These are phyloP conservation scores for Sparus aurata DNA, from an alignment of 2,797 vertebrate species.

Conservation along the genomic window DNA sequence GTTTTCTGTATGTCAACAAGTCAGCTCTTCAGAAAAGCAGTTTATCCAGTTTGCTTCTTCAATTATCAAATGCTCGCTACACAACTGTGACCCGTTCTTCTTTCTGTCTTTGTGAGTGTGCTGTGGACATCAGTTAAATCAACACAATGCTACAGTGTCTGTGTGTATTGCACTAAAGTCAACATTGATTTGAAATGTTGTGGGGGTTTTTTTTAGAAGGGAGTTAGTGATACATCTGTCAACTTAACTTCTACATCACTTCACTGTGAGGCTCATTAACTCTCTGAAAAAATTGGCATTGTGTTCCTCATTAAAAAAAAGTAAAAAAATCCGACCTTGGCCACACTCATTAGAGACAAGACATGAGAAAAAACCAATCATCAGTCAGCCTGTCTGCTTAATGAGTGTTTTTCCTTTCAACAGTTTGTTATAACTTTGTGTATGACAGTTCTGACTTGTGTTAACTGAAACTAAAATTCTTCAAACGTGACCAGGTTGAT, in stretches of 20 bases:
- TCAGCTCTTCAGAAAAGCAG: neutral
- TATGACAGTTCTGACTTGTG: neutral
- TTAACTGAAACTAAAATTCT: neutral
- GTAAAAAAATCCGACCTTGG: too few species aligned
- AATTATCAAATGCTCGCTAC: neutral
- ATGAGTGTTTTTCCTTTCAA: neutral
- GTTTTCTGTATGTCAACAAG: neutral
- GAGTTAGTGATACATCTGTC: neutral
- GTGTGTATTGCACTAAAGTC: neutral
- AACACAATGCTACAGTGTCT: neutral
- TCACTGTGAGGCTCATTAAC: neutral
- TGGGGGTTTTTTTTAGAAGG: neutral
- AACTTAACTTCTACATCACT: neutral
- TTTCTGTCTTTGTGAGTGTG: neutral
- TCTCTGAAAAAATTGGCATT: neutral
- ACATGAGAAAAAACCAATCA: neutral
- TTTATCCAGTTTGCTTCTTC: neutral
- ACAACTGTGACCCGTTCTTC: neutral
- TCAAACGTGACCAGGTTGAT: neutral
- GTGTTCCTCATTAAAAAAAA: neutral
- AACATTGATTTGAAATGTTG: neutral
- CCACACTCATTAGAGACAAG: neutral
- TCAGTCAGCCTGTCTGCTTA: neutral
- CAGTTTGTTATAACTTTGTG: neutral
- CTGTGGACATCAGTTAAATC: neutral